phyloP scores from a whole-genome alignment of 2,113 vertebrate species.

The Entomyzon cyanotis region DNA sequence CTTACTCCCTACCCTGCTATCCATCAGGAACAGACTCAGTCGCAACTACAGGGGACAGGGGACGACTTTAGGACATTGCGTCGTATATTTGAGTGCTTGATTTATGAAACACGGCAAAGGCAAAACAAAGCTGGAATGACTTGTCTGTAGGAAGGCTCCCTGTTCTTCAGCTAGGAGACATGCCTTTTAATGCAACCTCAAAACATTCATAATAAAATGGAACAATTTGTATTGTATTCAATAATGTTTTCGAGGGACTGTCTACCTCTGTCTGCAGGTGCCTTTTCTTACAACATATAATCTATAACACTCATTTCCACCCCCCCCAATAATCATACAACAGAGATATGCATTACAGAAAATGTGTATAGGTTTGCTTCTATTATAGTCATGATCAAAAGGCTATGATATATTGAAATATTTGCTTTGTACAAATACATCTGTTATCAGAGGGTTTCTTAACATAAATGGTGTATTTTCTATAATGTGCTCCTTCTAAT shows the following conservation, averaged over 20 bases:
- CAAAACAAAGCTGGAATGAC: slow-evolving; percentile 1
- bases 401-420: slow-evolving; percentile 77
- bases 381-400: slow-evolving; percentile 77
- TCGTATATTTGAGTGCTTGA: slow-evolving; percentile 27
- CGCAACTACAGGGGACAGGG: not conserved
- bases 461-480: slow-evolving; percentile 83
- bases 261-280: slow-evolving; percentile 13
- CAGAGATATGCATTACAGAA: slow-evolving; percentile 62
- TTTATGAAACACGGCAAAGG: slow-evolving; percentile 19
- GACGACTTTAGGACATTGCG: not conserved
- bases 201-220: slow-evolving; percentile 25
- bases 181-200: not conserved
- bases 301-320: slow-evolving; percentile 47
- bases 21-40: not conserved
- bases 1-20: not conserved
- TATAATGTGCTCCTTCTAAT: slow-evolving; percentile 79
- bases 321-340: slow-evolving; percentile 53
- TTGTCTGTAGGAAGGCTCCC: not conserved
- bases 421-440: slow-evolving; percentile 75
- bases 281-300: slow-evolving; percentile 44
- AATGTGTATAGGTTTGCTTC: slow-evolving; percentile 67
- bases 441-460: slow-evolving; percentile 81
- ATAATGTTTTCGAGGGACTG: slow-evolving; percentile 18
- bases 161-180: not conserved
- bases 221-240: slow-evolving; percentile 30